Evolutionary conservation across 2,797 vertebrate genomes (phyloP).

Genomic region (Cygnus olor): DNA sequence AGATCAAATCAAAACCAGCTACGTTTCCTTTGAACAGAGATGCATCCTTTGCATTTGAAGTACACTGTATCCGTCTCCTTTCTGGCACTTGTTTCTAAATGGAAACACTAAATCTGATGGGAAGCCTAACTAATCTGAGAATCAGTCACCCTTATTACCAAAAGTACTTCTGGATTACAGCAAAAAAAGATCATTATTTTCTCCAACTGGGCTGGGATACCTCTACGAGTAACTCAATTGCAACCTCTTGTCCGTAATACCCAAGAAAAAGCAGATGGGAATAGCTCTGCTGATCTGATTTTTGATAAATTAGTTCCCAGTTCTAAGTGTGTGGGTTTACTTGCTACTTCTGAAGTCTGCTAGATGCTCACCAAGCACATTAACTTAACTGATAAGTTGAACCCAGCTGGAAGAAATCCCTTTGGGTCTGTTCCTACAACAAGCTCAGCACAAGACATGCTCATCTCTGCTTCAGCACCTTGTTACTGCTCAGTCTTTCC

Average conservation of each 20-base stretch:
- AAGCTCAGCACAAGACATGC: neutral
- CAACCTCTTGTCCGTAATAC: neutral
- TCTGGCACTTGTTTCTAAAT: neutral
- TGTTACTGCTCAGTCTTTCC: neutral
- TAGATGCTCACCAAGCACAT: neutral
- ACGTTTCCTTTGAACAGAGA: neutral
- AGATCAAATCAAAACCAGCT: conserved; percentile 25
- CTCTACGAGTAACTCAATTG: neutral
- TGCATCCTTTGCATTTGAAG: neutral
- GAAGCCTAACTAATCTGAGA: neutral
- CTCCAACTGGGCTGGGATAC: neutral
- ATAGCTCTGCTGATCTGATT: neutral
- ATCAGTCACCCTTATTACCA: neutral
- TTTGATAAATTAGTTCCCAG: neutral
- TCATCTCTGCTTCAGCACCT: neutral
- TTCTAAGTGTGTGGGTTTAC: neutral
- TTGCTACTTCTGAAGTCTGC: neutral
- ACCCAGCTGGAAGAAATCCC: neutral
- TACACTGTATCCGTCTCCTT: neutral
- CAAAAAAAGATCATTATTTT: neutral
- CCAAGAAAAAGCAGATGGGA: neutral
- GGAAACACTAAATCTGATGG: neutral
- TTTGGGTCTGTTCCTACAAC: neutral
- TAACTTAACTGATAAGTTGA: neutral
- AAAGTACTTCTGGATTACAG: neutral